phyloP scores from a whole-genome alignment of 2,888 invertebrate genomes.

The Caenorhabditis sp. region DNA sequence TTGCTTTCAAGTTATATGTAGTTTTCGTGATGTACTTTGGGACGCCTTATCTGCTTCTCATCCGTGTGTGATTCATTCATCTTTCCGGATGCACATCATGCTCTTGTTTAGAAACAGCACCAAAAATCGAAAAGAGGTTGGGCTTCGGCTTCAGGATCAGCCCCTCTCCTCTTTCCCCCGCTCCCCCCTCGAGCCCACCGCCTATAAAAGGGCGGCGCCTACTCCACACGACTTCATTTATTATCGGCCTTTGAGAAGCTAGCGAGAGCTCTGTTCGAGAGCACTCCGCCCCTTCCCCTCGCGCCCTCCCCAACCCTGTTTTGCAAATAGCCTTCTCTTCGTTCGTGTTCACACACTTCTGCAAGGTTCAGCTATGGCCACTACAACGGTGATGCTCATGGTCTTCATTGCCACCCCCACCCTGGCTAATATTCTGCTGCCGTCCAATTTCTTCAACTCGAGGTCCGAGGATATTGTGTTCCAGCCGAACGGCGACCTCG shows the following conservation, averaged over 20 bases:
- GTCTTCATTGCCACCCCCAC: neutral
- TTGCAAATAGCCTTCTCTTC: constrained; percentile 33
- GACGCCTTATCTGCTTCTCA: neutral
- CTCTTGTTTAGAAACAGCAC: constrained; percentile 32
- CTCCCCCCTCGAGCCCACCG: no score
- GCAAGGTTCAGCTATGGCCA: constrained; percentile 1
- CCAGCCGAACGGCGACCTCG: no score
- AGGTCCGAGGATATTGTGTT: constrained; percentile 16
- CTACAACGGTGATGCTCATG: constrained; percentile 3
- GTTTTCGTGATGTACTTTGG: no score
- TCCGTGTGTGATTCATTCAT: neutral
- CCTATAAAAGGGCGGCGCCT: constrained; percentile 48
- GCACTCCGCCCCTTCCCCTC: constrained; percentile 32
- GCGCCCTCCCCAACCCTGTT: constrained; percentile 12
- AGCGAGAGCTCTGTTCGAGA: constrained; percentile 15
- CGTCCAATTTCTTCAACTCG: constrained; percentile 34
- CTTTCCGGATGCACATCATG: no score
- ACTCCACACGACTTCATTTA: constrained; percentile 30
- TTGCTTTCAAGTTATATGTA: no score
- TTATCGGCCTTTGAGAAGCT: constrained; percentile 21
- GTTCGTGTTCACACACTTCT: no score
- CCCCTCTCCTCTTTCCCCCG: no score
- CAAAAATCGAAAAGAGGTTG: neutral
- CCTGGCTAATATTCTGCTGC: constrained; percentile 50
- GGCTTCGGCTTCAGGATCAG: constrained; percentile 29